Evolutionary conservation across 2,797 vertebrate species (phyloP), one percentile per base, ranked within the genome.

Genomic region (Lepilemur ruficaudatus): DNA sequence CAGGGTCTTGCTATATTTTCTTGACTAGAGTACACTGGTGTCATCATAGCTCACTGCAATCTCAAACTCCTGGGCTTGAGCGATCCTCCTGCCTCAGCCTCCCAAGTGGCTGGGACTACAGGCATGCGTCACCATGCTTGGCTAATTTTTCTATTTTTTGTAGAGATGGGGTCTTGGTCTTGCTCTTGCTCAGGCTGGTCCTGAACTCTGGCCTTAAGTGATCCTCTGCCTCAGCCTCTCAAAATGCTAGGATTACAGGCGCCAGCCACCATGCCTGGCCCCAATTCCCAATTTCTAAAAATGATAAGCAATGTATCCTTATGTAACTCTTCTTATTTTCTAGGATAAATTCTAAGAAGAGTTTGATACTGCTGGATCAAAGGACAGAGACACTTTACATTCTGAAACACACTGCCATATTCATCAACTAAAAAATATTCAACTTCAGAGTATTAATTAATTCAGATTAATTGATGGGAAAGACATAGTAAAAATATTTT

Each of bases 301-400:
- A 65, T 50, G 76, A 59, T 87, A 61, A 92, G 85, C 52, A 82
- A 89, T 35, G 17, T 41, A 79, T 70, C n/a, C 28, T 84, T 50
- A 59, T 72, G 20, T 23, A 46, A 78, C 67, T 41, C 67, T 3
- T 41, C 63, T 84, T 38, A 61, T 50, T 81, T 91, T 91, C 72
- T 88, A 92, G 43, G 46, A 57, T 30, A 50, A 61, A 92, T 63
- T 83, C 18, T 83, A 67, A 87, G 35, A 86, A 79, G n/a, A 96
- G 30, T 63, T 32, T 63, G 13, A 20, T 76, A 65, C 14, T 57
- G 32, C 48, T 91, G 13, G 9, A 76, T 50, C 41, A 63, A 65
- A 94, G 61, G 52, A 35, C 17, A 84, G 25, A 95, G 86, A 89
- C 41, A 67, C n/a, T 67, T 73, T 20, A 32, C 38, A 69, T 91